Evolutionary conservation across 92 coral and sea anemone genomes (phyloP).

Genomic region (Chrysogorgia sp.): DNA sequence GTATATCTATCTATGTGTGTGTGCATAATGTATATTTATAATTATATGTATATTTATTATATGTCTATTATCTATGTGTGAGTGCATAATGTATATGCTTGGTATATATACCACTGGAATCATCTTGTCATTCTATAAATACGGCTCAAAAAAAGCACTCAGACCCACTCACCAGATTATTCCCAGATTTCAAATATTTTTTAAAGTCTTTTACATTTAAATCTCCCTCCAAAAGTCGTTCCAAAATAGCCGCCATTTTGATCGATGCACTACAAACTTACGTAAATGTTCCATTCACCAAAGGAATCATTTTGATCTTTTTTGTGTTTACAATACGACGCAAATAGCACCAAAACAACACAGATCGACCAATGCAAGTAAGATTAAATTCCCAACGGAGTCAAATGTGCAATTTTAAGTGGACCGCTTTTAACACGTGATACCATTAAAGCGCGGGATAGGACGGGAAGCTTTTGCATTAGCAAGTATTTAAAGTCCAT

Average conservation of each 20-base stretch:
- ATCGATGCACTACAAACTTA: too few species aligned
- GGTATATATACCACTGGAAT: too few species aligned
- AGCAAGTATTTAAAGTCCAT: background rate
- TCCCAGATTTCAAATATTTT: constrained; percentile 25
- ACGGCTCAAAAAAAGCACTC: too few species aligned
- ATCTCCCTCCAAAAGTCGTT: constrained; percentile 65
- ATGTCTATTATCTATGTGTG: too few species aligned
- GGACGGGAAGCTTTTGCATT: constrained; percentile 78
- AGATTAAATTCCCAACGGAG: background rate
- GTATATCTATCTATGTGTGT: too few species aligned
- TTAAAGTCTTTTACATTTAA: constrained; percentile 59
- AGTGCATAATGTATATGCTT: too few species aligned
- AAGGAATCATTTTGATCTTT: background rate
- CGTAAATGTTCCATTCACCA: too few species aligned
- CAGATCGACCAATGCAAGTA: background rate
- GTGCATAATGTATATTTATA: too few species aligned
- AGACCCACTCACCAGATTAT: too few species aligned
- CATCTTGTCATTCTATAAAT: too few species aligned
- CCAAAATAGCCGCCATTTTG: constrained; percentile 73
- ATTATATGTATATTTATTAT: too few species aligned
- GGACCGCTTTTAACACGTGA: constrained; percentile 27
- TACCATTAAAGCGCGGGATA: constrained; percentile 27
- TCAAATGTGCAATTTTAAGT: constrained; percentile 5
- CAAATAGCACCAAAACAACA: background rate
- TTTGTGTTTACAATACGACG: background rate